These are phyloP conservation scores for Anableps anableps DNA, from an alignment of 2,797 vertebrate genomes.

Conservation along the genomic window DNA sequence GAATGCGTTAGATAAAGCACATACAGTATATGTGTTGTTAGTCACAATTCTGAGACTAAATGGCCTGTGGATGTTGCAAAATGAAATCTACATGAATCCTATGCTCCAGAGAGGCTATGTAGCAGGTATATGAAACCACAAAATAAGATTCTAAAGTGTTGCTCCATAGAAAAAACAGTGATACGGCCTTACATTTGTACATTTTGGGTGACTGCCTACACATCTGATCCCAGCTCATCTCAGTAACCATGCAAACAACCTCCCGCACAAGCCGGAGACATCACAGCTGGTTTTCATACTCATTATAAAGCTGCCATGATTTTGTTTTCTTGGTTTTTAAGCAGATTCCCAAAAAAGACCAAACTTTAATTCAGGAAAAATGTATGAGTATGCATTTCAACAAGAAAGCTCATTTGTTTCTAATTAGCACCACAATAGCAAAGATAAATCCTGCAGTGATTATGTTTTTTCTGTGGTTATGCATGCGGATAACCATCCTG, in stretches of 20 bases:
- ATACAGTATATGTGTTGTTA: not conserved
- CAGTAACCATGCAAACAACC: not conserved
- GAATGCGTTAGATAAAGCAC: not conserved
- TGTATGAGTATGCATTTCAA: not conserved
- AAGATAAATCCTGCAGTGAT: conserved; percentile 26
- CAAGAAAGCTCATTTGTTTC: conserved; percentile 21
- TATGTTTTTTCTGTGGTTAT: conserved; percentile 16
- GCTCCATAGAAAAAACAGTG: not conserved
- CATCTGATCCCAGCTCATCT: not conserved
- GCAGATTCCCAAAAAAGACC: conserved; percentile 3
- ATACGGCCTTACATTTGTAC: not conserved
- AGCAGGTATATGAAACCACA: not conserved
- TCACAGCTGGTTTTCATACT: conserved; percentile 9
- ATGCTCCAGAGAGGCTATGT: not conserved
- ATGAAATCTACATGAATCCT: not conserved
- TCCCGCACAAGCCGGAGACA: not conserved
- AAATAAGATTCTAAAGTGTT: not conserved
- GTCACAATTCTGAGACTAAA: not conserved
- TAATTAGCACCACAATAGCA: conserved; percentile 11
- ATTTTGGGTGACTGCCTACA: no score
- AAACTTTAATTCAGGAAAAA: conserved; percentile 1
- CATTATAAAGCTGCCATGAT: conserved; percentile 1
- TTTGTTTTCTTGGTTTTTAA: conserved; percentile 6
- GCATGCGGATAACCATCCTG: conserved; percentile 23
- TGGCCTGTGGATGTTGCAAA: not conserved